These are phyloP conservation scores for Scortum barcoo DNA, from an alignment of 2,113 vertebrate genomes.

Conservation along the genomic window DNA sequence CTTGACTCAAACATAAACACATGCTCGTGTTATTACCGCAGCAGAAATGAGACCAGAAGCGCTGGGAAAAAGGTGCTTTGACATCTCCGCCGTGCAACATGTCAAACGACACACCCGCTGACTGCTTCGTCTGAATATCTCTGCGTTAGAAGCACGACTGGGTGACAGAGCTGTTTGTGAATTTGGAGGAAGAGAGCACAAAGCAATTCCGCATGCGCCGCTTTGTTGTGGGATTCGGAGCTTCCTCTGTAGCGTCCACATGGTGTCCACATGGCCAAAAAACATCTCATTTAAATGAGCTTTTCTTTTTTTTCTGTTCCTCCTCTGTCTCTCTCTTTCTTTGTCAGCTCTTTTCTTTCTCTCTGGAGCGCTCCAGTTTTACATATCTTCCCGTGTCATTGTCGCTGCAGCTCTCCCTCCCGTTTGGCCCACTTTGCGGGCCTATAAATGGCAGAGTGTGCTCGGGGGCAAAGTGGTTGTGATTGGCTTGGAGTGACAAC, in stretches of 20 bases:
- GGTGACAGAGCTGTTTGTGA: conserved; percentile 35
- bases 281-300: not conserved
- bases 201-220: conserved; percentile 48
- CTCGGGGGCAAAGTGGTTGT: conserved; percentile 45
- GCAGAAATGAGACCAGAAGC: not conserved
- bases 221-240: conserved; percentile 54
- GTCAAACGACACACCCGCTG: not conserved
- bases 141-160: not conserved
- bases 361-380: conserved; percentile 43
- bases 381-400: conserved; percentile 58
- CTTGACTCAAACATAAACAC: conserved; percentile 11
- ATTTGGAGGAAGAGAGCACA: conserved; percentile 28
- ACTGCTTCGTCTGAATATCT: not conserved
- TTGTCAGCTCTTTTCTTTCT: conserved; percentile 8
- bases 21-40: conserved; percentile 2
- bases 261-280: conserved; percentile 38
- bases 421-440: conserved; percentile 65
- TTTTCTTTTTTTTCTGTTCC: conserved; percentile 11
- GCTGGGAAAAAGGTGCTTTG: not conserved
- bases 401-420: conserved; percentile 42
- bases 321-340: not conserved
- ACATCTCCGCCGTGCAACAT: not conserved
- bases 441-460: conserved; percentile 65
- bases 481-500: conserved; percentile 50
- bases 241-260: conserved; percentile 53